Conservation (phyloP, 2,113 vertebrate genomes). For the Lethenteron reissneri region DNA sequence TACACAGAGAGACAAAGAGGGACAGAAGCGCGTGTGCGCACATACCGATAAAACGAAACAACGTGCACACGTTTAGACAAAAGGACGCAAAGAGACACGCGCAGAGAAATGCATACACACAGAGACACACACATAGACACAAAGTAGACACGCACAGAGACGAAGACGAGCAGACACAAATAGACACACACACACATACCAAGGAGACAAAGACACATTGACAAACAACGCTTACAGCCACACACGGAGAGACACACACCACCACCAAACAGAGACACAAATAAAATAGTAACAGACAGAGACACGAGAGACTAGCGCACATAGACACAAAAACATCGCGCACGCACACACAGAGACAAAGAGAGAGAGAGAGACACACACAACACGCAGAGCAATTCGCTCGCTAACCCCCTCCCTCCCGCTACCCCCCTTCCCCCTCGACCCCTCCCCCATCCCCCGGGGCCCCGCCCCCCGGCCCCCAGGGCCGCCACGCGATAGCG, state of each 20-base stretch:
- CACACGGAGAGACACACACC: neutral
- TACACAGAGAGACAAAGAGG: neutral
- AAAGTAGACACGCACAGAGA: neutral
- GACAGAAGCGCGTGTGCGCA: neutral
- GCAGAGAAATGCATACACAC: neutral
- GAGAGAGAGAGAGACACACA: no score
- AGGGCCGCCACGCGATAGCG: no score
- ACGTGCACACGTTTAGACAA: neutral
- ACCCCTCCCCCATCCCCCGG: no score
- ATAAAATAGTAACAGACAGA: no score
- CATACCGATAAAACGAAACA: neutral
- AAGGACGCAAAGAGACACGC: neutral
- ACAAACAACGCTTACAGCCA: neutral
- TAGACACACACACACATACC: constrained; percentile 3
- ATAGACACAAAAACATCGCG: no score
- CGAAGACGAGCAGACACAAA: neutral
- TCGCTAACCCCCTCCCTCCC: no score
- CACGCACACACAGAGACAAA: no score
- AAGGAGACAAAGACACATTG: neutral
- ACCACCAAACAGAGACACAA: no score
- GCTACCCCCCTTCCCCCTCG: no score
- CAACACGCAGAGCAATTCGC: no score
- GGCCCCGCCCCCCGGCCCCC: no score
- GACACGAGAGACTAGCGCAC: no score
- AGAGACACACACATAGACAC: neutral